Percentiles rank a stretch among this genome's conserved stretches.
These are phyloP conservation scores for Sphenopsis melanotis DNA, from an alignment of 2,797 vertebrate genomes.

Conservation along the genomic window DNA sequence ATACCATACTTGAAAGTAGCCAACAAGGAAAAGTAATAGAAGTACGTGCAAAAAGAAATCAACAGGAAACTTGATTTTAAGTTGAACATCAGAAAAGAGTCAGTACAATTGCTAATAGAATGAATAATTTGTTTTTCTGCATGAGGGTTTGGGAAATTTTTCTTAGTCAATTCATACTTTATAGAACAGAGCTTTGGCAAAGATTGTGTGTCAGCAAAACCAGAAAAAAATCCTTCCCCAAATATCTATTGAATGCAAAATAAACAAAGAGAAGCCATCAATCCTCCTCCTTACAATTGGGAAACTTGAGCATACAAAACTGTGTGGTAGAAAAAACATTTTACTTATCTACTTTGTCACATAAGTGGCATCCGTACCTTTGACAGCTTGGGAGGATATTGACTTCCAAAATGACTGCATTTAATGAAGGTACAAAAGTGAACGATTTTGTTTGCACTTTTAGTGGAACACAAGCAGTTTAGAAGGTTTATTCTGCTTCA, in stretches of 20 bases:
- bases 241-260: not conserved
- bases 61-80: not conserved
- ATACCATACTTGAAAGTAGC: not conserved
- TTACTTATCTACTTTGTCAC: not conserved
- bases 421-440: not conserved
- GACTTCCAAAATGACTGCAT: not conserved
- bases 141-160: not conserved
- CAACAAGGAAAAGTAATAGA: not conserved
- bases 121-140: not conserved
- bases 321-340: not conserved
- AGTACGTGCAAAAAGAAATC: not conserved
- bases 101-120: not conserved
- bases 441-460: not conserved
- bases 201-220: not conserved
- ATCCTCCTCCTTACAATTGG: not conserved
- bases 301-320: not conserved
- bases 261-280: not conserved
- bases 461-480: not conserved
- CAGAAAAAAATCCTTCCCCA: not conserved
- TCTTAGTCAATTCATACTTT: not conserved
- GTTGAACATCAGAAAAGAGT: not conserved
- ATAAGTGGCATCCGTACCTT: not conserved
- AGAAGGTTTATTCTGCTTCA: not conserved
- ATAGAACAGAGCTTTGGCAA: not conserved
- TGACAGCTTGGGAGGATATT: not conserved